Evolutionary conservation across 2,113 vertebrate genomes (phyloP), one percentile per base, ranked within the genome.

Genomic region (Pampusana beccarii): DNA sequence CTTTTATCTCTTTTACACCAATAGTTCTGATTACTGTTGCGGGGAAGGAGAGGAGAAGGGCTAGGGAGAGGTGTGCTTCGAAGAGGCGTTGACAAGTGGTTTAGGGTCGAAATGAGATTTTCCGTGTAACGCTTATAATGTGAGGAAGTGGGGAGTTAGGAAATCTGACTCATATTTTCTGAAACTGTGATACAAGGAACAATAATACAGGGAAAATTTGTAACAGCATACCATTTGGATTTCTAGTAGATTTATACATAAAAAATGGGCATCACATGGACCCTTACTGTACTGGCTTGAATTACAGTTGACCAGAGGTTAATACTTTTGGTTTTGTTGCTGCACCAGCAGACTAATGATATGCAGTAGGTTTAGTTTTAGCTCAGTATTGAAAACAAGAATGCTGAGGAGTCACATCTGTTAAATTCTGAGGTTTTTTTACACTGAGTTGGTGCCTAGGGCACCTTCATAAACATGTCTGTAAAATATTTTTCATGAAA

Each of bases 61-160:
- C 38, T 64, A 3, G 18, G 46, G 23, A 62, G 34, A 42, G 19
- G 3, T 58, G 7, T 42, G 26, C 46, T 67, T 90, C 60, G 24
- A 0, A 2, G 3, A 23, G 29, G 6, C 4, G 0, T 72, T 36
- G 17, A 9, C 42, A n/a, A 38, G 69, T 34, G 24, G 5, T 48
- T 75, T 73, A 26, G 21, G 6, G 16, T 93, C 33, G n/a, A 74
- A 2, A 8, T 62, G 38, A 36, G 31, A 21, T 77, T 77, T 90
- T n/a, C 44, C 12, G 2, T 54, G 13, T 62, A 31, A 17, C 0
- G 2, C 2, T 83, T 77, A 4, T 11, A 31, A 20, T 11, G 19
- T 46, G 51, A 40, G 31, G 46, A 92, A 77, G 44, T 10, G 25
- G 15, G n/a, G n/a, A 80, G 29, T 44, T 88, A 53, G 36, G 20